phyloP scores from a whole-genome alignment of 1,140 invertebrate species.

The Berghia stephanieae region DNA sequence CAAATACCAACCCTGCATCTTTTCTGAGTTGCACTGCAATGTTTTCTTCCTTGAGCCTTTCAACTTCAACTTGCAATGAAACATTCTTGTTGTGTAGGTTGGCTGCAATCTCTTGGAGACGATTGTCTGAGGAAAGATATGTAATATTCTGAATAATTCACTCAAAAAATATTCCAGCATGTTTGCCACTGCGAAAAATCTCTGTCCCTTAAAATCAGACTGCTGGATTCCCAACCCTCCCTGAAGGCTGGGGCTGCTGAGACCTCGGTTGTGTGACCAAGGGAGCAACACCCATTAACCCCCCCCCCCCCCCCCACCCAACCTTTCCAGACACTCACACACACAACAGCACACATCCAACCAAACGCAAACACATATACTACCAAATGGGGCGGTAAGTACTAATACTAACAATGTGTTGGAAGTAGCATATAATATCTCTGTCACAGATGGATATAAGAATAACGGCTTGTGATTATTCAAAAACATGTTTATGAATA shows the following conservation, averaged over 20 bases:
- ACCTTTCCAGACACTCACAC: no score
- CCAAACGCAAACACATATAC: no score
- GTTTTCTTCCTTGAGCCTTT: slow-evolving; percentile 20
- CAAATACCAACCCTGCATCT: slow-evolving; percentile 8
- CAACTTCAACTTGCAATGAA: slow-evolving; percentile 23
- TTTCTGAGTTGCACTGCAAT: neutral
- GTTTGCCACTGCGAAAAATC: neutral
- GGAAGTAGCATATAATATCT: no score
- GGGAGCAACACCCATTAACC: no score
- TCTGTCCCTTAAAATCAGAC: neutral
- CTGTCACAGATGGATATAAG: no score
- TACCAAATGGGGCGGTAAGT: no score
- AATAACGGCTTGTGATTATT: no score
- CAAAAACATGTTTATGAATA: no score
- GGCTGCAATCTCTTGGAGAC: neutral
- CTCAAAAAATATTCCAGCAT: neutral
- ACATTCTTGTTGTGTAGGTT: slow-evolving; percentile 18
- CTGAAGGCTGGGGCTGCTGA: neutral
- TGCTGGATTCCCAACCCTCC: neutral
- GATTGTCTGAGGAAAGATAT: slow-evolving; percentile 12
- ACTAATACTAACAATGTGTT: no score
- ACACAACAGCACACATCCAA: no score
- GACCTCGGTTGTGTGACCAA: neutral
- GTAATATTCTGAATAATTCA: neutral
- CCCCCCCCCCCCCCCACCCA: no score